A percentile compares a stretch with the other conserved stretches of the same genome.
These are phyloP conservation scores for Deilephila porcellus DNA, from an alignment of 2,888 invertebrate genomes.

Conservation along the genomic window DNA sequence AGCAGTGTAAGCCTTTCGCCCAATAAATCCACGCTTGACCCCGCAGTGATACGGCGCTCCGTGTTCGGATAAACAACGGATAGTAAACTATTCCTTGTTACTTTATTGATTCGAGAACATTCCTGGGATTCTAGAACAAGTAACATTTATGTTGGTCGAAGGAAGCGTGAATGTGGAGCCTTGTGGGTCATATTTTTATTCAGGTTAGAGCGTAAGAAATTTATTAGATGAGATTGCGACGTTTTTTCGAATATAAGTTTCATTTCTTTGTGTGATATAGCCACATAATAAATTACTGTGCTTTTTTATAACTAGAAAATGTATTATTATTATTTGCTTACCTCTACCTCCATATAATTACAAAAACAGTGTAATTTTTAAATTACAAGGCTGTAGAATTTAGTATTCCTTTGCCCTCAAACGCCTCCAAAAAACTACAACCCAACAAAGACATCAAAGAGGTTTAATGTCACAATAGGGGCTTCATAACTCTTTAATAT, in stretches of 20 bases:
- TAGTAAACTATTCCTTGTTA: conserved; percentile 10
- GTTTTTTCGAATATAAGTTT: too few species aligned
- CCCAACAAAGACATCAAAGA: background rate
- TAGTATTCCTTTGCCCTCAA: background rate
- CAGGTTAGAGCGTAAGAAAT: too few species aligned
- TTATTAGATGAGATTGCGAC: too few species aligned
- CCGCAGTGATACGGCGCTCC: background rate
- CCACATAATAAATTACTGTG: too few species aligned
- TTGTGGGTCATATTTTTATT: too few species aligned
- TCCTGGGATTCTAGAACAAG: background rate
- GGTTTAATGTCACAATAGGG: conserved; percentile 21
- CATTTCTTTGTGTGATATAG: too few species aligned
- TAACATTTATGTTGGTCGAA: background rate
- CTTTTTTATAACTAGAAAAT: too few species aligned
- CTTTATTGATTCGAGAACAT: background rate
- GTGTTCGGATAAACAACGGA: conserved; percentile 19
- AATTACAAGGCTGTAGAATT: background rate
- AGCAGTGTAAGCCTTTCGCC: conserved; percentile 18
- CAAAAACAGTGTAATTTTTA: background rate
- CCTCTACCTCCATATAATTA: too few species aligned
- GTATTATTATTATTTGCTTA: too few species aligned
- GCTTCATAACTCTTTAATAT: conserved; percentile 72
- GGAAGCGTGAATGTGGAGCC: too few species aligned
- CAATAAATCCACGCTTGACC: conserved; percentile 12
- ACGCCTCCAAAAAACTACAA: background rate